Evolutionary conservation across 1,140 invertebrate genomes (phyloP), one percentile per base, ranked within the genome.

Genomic region (Steinernema khuongi): DNA sequence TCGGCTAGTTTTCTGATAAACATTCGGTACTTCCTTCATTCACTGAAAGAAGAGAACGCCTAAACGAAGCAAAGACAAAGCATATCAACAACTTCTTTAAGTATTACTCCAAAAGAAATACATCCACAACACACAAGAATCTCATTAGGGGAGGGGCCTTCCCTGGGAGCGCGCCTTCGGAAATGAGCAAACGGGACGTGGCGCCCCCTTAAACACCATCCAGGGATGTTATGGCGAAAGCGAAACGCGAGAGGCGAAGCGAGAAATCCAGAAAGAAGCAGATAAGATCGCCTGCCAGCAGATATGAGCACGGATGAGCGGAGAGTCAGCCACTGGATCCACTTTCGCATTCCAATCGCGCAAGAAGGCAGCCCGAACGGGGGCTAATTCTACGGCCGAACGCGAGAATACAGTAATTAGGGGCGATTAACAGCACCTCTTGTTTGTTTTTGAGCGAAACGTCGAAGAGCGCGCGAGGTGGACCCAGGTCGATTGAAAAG

Each of bases 291-390:
- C 50, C 22, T 26, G 11, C 2, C 50, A 22, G 50, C 7, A 22
- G 50, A 60, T 2, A 4, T 60, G 14, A 14, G 50, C 50, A 60
- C 50, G 50, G 50, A 11, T 60, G 50, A 60, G 50, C 50, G 50
- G 50, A 60, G 50, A 60, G 7, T 60, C 26, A 60, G 26, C 26
- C 14, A 60, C 4, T 22, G 50, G 22, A 60, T 60, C 26, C 50
- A 60, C 50, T 60, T 60, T 60, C 50, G 50, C 50, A 22, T 60
- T 60, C 19, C 50, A 22, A 60, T 22, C 19, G 50, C 50, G 36
- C 36, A n/a, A 41, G n/a, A n/a, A 7, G 36, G 36, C 7, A 41
- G 36, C 36, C 2, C 50, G 4, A 14, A 60, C 22, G 11, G 50
- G 50, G 11, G 19, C 14, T 60, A 60, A 60, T 7, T 60, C 50